Evolutionary conservation across 2,797 vertebrate genomes (phyloP).

Genomic region (Percopsis omiscomaycus): DNA sequence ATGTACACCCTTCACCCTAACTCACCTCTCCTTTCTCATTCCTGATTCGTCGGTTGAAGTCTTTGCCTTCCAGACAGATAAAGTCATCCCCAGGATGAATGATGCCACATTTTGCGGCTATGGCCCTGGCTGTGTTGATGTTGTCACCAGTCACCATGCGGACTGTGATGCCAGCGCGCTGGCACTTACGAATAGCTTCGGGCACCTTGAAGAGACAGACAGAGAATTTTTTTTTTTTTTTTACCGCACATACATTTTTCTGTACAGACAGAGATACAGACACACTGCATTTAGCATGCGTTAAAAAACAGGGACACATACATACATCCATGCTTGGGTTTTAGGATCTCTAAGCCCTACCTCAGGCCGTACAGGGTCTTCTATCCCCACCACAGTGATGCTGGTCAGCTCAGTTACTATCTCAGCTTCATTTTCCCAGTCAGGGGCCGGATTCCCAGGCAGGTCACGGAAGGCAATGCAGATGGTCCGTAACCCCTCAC

Average conservation of each 20-base stretch:
- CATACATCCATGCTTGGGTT: neutral
- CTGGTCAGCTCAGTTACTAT: slow-evolving; percentile 86
- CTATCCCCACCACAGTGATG: slow-evolving; percentile 90
- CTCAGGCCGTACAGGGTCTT: slow-evolving; percentile 92
- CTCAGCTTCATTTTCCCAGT: slow-evolving; percentile 88
- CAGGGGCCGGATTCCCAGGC: slow-evolving; percentile 78
- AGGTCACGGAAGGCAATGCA: slow-evolving; percentile 89
- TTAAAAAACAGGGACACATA: neutral
- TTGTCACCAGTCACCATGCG: slow-evolving; percentile 95
- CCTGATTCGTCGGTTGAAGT: slow-evolving; percentile 90
- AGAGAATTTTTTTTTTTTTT: neutral
- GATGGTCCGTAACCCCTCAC: slow-evolving; percentile 89
- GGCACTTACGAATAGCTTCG: slow-evolving; percentile 88
- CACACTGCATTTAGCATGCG: too few species aligned
- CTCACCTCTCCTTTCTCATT: slow-evolving; percentile 92
- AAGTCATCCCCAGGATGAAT: slow-evolving; percentile 90
- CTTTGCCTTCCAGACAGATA: slow-evolving; percentile 89
- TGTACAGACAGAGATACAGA: too few species aligned
- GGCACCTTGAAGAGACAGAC: slow-evolving; percentile 78
- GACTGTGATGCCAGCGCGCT: slow-evolving; percentile 90
- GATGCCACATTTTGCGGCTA: slow-evolving; percentile 90
- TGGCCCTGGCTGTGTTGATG: slow-evolving; percentile 90
- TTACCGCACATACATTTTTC: neutral
- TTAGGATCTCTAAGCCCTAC: slow-evolving; percentile 55
- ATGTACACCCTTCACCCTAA: neutral